phyloP scores from a whole-genome alignment of 2,888 invertebrate species.

The Uloborus plumipes region DNA sequence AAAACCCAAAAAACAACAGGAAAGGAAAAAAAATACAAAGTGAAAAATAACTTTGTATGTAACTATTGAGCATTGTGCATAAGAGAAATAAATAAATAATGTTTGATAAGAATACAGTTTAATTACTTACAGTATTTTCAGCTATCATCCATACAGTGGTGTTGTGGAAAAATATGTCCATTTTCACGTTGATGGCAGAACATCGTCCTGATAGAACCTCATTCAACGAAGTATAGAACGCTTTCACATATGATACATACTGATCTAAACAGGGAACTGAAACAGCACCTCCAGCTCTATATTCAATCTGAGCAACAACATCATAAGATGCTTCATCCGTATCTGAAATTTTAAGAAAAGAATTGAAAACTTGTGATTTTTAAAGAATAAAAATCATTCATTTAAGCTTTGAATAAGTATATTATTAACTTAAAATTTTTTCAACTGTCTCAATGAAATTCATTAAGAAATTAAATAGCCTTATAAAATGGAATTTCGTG shows the following conservation, averaged over 20 bases:
- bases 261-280: constrained; percentile 86
- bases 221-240: constrained; percentile 83
- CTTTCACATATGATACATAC: constrained; percentile 76
- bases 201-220: constrained; percentile 88
- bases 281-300: constrained; percentile 91
- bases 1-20: no score
- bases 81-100: no score
- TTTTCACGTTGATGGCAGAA: constrained; percentile 93
- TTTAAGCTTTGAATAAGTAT: background rate
- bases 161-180: constrained; percentile 91
- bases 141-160: constrained; percentile 75
- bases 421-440: background rate
- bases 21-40: no score
- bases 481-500: no score
- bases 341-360: constrained; percentile 73
- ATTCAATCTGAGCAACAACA: constrained; percentile 86
- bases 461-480: no score
- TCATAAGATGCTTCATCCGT: constrained; percentile 95
- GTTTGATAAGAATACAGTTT: no score
- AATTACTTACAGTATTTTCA: constrained; percentile 68
- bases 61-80: no score
- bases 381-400: background rate
- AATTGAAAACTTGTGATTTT: background rate
- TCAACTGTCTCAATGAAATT: no score
- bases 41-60: no score